Conservation (phyloP, 2,113 vertebrate species). For the Pedionomus torquatus region DNA sequence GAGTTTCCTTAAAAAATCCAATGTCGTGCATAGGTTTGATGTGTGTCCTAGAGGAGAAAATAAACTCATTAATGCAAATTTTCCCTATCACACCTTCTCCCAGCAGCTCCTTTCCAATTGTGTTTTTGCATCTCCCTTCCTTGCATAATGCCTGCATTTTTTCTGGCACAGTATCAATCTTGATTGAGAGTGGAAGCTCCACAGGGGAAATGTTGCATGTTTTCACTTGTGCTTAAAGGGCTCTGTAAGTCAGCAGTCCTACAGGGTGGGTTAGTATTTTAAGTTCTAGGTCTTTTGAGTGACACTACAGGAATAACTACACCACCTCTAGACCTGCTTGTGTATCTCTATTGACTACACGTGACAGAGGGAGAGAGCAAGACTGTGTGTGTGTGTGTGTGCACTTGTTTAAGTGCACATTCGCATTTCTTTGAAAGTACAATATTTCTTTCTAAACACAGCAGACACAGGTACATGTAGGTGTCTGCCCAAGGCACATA, state of each 20-base stretch:
- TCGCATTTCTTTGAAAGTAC: neutral
- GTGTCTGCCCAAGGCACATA: neutral
- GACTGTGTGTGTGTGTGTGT: no score
- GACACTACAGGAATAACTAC: neutral
- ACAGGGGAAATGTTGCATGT: neutral
- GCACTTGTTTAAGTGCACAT: neutral
- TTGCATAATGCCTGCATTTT: neutral
- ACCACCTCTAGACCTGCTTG: neutral
- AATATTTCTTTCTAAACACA: neutral
- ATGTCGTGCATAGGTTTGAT: rapidly evolving
- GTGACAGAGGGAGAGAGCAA: neutral
- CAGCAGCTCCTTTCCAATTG: neutral
- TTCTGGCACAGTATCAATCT: neutral
- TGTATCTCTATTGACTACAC: neutral
- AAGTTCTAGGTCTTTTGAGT: neutral
- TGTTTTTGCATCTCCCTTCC: neutral
- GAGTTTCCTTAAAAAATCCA: rapidly evolving
- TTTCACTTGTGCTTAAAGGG: neutral
- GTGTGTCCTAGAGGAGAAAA: neutral
- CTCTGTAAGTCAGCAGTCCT: neutral
- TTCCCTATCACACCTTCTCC: rapidly evolving
- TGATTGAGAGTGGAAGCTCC: neutral
- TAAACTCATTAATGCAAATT: neutral
- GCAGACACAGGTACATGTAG: neutral
- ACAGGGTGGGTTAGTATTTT: rapidly evolving